Conservation (phyloP, 2,888 invertebrate genomes). For the Cataglyphis cursor region DNA sequence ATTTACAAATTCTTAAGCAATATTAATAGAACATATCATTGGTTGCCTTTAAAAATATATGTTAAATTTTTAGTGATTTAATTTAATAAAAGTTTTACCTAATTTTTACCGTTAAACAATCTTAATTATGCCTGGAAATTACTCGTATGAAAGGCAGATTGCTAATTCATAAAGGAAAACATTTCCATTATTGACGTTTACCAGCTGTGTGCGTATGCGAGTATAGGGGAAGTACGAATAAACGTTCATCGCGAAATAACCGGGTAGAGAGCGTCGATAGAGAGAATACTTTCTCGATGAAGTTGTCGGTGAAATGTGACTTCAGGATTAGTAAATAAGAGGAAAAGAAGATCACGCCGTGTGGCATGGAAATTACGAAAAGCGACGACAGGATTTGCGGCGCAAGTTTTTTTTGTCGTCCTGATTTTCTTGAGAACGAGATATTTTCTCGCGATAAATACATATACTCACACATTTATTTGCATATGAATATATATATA, state of each 20-base stretch:
- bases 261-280: neutral
- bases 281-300: neutral
- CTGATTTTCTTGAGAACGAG: neutral
- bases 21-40: neutral
- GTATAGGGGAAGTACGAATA: neutral
- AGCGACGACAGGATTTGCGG: conserved; percentile 33
- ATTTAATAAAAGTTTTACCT: neutral
- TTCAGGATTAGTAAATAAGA: conserved; percentile 29
- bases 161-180: neutral
- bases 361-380: conserved; percentile 18
- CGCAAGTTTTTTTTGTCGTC: conserved; percentile 13
- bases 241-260: conserved; percentile 25
- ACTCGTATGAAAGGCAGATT: neutral
- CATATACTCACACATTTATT: neutral
- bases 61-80: neutral
- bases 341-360: neutral
- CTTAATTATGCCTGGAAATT: conserved; percentile 15
- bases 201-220: neutral
- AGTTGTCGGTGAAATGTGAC: conserved; percentile 8
- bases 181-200: neutral
- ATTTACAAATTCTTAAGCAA: neutral
- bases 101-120: neutral
- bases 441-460: conserved; percentile 31
- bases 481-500: conserved; percentile 5
- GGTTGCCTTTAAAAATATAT: neutral